A percentile compares a stretch with the other conserved stretches of the same genome.
Evolutionary conservation across 2,113 vertebrate genomes (phyloP).

Genomic region (Micromys minutus): DNA sequence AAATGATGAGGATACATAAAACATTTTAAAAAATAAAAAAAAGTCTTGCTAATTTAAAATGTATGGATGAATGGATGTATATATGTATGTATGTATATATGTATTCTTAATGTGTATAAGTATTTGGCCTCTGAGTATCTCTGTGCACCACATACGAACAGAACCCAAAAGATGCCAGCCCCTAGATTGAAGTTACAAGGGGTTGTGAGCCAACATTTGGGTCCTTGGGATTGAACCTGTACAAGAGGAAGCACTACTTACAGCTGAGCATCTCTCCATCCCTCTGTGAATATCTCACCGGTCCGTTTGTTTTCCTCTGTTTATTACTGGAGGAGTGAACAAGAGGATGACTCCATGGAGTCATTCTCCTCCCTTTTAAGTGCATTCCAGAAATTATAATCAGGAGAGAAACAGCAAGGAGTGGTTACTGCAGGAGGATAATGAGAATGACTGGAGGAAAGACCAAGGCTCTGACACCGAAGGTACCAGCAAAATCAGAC

Average conservation of each 20-base stretch:
- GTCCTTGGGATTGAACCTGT: background rate
- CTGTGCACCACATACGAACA: background rate
- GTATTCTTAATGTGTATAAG: background rate
- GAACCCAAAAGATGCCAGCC: background rate
- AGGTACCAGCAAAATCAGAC: background rate
- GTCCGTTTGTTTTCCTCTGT: background rate
- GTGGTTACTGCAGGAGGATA: background rate
- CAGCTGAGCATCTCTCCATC: background rate
- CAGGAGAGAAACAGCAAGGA: too few relatives aligned
- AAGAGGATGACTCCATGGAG: background rate
- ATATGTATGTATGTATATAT: too few relatives aligned
- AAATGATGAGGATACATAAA: background rate
- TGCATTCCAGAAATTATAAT: too few relatives aligned
- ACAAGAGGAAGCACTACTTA: background rate
- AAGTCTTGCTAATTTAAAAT: background rate
- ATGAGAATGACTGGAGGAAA: fast-evolving
- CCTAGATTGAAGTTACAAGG: background rate
- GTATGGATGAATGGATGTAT: too few relatives aligned
- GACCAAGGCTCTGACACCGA: fast-evolving
- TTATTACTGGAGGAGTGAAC: background rate
- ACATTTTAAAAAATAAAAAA: background rate
- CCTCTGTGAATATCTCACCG: background rate
- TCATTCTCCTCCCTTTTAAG: background rate
- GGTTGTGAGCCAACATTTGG: background rate
- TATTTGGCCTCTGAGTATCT: background rate